Conservation (phyloP, 2,888 invertebrate genomes). For the Enchytraeus crypticus region DNA sequence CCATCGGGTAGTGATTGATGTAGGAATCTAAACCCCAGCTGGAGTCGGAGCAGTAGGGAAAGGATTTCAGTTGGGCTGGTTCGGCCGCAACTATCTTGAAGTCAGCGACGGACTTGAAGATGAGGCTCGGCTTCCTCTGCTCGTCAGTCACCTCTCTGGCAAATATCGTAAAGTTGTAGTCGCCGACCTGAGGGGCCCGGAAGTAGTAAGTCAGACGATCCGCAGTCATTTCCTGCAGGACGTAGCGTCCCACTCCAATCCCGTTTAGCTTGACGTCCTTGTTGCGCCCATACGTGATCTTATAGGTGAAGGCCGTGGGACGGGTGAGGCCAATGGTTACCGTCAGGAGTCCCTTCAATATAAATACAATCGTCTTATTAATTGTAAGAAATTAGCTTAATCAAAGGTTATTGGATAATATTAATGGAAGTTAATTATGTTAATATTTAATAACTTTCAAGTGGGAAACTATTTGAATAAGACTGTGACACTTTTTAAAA, state of each 20-base stretch:
- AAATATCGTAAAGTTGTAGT: slow-evolving; percentile 35
- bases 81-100: slow-evolving; percentile 45
- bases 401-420: too few species aligned
- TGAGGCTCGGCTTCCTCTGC: slow-evolving; percentile 38
- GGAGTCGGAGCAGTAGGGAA: slow-evolving; percentile 45
- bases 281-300: slow-evolving; percentile 40
- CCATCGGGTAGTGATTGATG: slow-evolving; percentile 41
- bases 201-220: slow-evolving; percentile 39
- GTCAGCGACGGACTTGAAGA: slow-evolving; percentile 45
- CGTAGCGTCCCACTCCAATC: slow-evolving; percentile 23
- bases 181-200: slow-evolving; percentile 10
- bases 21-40: slow-evolving; percentile 45
- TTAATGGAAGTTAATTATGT: too few species aligned
- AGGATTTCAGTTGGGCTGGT: slow-evolving; percentile 35
- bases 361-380: too few species aligned
- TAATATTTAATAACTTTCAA: too few species aligned
- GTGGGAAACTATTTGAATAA: too few species aligned
- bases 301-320: slow-evolving; percentile 48
- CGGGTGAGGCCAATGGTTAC: slow-evolving; percentile 44
- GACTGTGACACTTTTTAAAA: too few species aligned
- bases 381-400: too few species aligned
- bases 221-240: slow-evolving; percentile 42
- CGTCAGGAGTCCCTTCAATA: slow-evolving; percentile 22
- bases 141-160: slow-evolving; percentile 40
- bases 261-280: slow-evolving; percentile 38